These are phyloP conservation scores for Sus scrofa DNA, from an alignment of 2,113 vertebrate species.

Conservation along the genomic window T2T-Sscrofa CM000813.6:130754501-130755000, in stretches of 20 bases:
- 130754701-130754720: background rate
- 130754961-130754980: slow-evolving; percentile 24
- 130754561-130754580: slow-evolving; percentile 50
- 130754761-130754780: slow-evolving; percentile 49
- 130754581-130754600: slow-evolving; percentile 73
- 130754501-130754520: background rate
- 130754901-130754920: slow-evolving; percentile 28
- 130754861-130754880: slow-evolving; percentile 61
- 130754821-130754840: slow-evolving; percentile 64
- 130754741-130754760: slow-evolving; percentile 76
- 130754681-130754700: slow-evolving; percentile 76
- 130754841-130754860: slow-evolving; percentile 58
- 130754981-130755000: slow-evolving; percentile 20
- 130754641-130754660: slow-evolving; percentile 78
- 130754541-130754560: background rate
- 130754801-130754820: slow-evolving; percentile 72
- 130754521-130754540: slow-evolving; percentile 26
- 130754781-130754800: slow-evolving; percentile 64
- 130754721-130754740: slow-evolving; percentile 62
- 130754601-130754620: slow-evolving; percentile 72
- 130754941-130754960: slow-evolving; percentile 1
- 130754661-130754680: slow-evolving; percentile 78
- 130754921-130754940: slow-evolving; percentile 49
- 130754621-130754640: slow-evolving; percentile 75
- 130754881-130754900: slow-evolving; percentile 54